Base-by-base conservation (phyloP, 1,140 invertebrate species). In the Psilanteris sp. region DNA sequence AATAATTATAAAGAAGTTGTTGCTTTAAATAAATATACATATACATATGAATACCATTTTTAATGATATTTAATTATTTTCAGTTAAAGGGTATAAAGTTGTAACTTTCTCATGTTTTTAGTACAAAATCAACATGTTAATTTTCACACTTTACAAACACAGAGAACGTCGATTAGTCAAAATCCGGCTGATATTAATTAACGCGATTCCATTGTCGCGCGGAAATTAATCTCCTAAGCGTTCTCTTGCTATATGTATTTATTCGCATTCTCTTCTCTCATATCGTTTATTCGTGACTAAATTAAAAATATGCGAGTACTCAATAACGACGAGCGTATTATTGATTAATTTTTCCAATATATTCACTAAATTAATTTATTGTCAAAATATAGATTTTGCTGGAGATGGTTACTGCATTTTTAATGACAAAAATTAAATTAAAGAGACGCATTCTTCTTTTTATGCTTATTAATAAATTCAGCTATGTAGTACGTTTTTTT, bases 121-220 rank as follows among this genome's bases (percentile, higher is more conserved):
- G 27, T 11, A 3, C 22, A n/a, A 36, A 48, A 41, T 37, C 20
- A 27, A 34, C 27, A 16, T 55, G 29, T 55, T 55, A 46, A 67
- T 68, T 57, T 48, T 48, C 52, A 68, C 32, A 31, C n/a, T 57
- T 41, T 41, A 50, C 43, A 24, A 41, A 27, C 34, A 41, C 15
- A 24, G 7, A 26, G 34, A 9, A 50, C 34, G 18, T 57, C 64
- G 64, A 68, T 68, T 68, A 68, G 52, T 68, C 43, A 68, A 39
- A 68, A 48, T 50, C 52, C 43, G 52, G 52, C 20, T 26, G 26
- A 68, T 68, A 68, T 39, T 68, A 57, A 68, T 68, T 68, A 57
- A 41, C 50, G 64, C 34, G 43, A 41, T 41, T 68, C 24, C 43
- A 68, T 68, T 68, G 52, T 68, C 43, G 44, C 26, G 18, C 32